Evolutionary conservation across 1,140 invertebrate species (phyloP), one percentile per base, ranked within the genome.

Genomic region (Panagrolaimus sp.): DNA sequence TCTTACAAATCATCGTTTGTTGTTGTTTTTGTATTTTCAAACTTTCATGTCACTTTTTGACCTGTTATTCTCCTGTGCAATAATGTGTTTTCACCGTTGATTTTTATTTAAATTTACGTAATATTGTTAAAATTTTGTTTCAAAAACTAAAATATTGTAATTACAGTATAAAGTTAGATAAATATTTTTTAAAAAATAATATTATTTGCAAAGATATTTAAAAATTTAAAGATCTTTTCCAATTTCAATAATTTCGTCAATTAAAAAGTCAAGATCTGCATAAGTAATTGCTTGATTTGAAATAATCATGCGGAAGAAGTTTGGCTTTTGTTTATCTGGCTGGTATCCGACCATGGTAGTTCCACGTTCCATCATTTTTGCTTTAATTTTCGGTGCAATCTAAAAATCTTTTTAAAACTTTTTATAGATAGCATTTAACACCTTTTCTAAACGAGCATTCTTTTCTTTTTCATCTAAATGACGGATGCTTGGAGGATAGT

Each of bases 301-400:
- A 75, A 98, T 92, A 79, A 98, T 96, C 84, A 93, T 96, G 47
- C 96, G 88, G 89, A 98, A 99, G 88, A 98, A 98, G 85, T 98
- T 98, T 89, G 87, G 53, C 90, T 87, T 84, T 53, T 74, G 66
- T 63, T 77, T 68, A 20, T 85, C 77, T 0, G 95, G 95, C 84
- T 98, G 94, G 84, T 98, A 98, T 57, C 93, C 92, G 5, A 98
- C 91, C 94, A 99, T 98, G 42, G 96, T 84, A 0, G 92, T 95
- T 13, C 96, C 96, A 48, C 89, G 84, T 84, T 94, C 89, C 94
- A 98, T 98, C 96, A 99, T 98, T 69, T 89, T 87, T 0, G 90
- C 90, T 84, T 98, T 98, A 74, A 99, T 86, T 69, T 91, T 89
- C 20, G 95, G 92, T 45, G 92, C 93, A 57, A 96, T 89, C 92